These are phyloP conservation scores for Drosophila pseudotakahashii DNA, from an alignment of 2,888 invertebrate species.

Conservation along the genomic window DNA sequence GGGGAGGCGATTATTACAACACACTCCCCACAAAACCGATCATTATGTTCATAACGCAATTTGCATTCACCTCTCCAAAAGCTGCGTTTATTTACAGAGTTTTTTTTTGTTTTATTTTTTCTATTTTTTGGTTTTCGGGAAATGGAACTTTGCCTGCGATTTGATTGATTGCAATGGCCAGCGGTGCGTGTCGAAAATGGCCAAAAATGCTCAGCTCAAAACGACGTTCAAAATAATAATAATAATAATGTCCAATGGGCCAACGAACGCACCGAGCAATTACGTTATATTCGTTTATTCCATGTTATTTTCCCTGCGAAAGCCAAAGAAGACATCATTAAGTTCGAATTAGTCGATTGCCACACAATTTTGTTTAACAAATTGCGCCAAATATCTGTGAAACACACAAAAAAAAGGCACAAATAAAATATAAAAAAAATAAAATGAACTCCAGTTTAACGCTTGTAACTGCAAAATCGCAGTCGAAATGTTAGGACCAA, in stretches of 20 bases:
- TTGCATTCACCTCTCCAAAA: constrained; percentile 55
- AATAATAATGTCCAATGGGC: constrained; percentile 29
- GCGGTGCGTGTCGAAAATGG: constrained; percentile 71
- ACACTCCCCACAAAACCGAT: constrained; percentile 66
- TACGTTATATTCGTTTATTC: constrained; percentile 51
- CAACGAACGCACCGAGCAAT: constrained; percentile 54
- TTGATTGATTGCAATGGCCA: constrained; percentile 71
- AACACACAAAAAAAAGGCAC: constrained; percentile 20
- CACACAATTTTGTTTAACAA: constrained; percentile 72
- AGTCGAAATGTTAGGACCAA: constrained; percentile 29
- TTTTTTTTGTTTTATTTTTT: constrained; percentile 20
- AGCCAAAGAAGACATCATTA: constrained; percentile 78
- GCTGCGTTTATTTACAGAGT: constrained; percentile 7
- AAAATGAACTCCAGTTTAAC: constrained; percentile 8
- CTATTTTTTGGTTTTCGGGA: constrained; percentile 38
- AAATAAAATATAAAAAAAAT: constrained; percentile 15
- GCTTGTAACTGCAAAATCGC: constrained; percentile 31
- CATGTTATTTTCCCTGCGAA: constrained; percentile 53
- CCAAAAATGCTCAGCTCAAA: constrained; percentile 44
- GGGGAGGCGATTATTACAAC: constrained; percentile 54
- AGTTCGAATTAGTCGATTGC: constrained; percentile 70
- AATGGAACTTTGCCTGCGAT: constrained; percentile 60
- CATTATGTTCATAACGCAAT: constrained; percentile 71
- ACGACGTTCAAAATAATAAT: constrained; percentile 19
- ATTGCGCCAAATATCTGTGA: constrained; percentile 55